Percentiles rank a stretch among this genome's conserved stretches.
Conservation (phyloP, 2,797 vertebrate species). For the Galaxias olidus region DNA sequence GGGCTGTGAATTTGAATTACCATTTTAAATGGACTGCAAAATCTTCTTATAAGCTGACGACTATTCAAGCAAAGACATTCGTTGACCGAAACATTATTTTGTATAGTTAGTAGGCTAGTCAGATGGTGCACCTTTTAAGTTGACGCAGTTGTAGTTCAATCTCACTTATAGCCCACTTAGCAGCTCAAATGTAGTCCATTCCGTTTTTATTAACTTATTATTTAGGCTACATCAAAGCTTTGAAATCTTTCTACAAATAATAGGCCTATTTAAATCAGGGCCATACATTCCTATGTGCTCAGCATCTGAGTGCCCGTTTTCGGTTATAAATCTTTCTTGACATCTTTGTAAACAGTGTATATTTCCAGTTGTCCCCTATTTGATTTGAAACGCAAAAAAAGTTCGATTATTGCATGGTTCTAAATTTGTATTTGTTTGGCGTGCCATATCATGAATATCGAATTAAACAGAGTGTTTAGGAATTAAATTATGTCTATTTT, state of each 20-base stretch:
- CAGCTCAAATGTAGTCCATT: no score
- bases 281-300: conserved; percentile 69
- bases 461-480: conserved; percentile 56
- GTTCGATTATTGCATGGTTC: conserved; percentile 65
- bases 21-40: no score
- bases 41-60: conserved; percentile 39
- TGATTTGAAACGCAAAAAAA: conserved; percentile 63
- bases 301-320: conserved; percentile 66
- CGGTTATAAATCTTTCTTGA: conserved; percentile 76
- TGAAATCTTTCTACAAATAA: conserved; percentile 22
- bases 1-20: no score
- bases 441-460: conserved; percentile 54
- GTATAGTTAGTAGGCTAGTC: conserved; percentile 28
- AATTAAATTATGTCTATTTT: conserved; percentile 47
- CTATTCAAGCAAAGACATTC: conserved; percentile 6
- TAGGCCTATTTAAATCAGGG: conserved; percentile 27
- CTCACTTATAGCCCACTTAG: no score
- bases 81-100: conserved; percentile 45
- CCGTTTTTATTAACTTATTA: conserved; percentile 62
- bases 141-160: no score
- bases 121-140: no score
- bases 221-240: conserved; percentile 72
- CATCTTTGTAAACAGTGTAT: conserved; percentile 78
- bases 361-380: conserved; percentile 68
- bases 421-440: conserved; percentile 49